These are phyloP conservation scores for Magallana gigas DNA, from an alignment of 1,140 invertebrate genomes.

Conservation along the genomic window DNA sequence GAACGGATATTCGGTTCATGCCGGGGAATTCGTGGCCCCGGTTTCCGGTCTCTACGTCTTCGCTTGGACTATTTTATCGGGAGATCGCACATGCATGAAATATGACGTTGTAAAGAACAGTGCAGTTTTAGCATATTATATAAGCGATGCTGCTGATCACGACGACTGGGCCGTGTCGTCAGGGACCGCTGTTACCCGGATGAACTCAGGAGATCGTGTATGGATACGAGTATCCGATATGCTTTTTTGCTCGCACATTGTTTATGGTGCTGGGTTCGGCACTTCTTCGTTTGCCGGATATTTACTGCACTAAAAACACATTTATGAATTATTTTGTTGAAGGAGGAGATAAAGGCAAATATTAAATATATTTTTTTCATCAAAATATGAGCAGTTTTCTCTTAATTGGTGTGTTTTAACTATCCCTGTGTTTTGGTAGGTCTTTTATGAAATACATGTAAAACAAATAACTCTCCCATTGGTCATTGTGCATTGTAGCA, in stretches of 20 bases:
- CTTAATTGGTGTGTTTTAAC: background rate
- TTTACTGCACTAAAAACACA: background rate
- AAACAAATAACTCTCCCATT: too few relatives aligned
- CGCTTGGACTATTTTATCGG: background rate
- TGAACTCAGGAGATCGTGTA: background rate
- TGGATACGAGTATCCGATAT: conserved; percentile 29
- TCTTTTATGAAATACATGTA: too few relatives aligned
- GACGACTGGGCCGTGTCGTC: conserved; percentile 15
- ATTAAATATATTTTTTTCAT: background rate
- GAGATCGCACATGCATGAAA: background rate
- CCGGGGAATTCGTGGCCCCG: conserved; percentile 34
- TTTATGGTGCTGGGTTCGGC: background rate
- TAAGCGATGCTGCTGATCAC: conserved; percentile 36
- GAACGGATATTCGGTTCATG: background rate
- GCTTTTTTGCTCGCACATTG: background rate
- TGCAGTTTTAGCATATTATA: background rate
- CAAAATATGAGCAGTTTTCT: too few relatives aligned
- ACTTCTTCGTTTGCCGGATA: background rate
- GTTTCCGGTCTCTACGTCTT: conserved; percentile 35
- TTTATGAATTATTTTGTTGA: background rate
- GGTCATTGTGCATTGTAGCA: too few relatives aligned
- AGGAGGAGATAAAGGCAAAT: background rate
- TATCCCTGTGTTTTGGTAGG: too few relatives aligned
- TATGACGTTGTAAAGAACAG: conserved; percentile 34
- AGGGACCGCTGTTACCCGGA: background rate